phyloP scores from a whole-genome alignment of 1,140 invertebrate genomes.

The Apis dorsata region DNA sequence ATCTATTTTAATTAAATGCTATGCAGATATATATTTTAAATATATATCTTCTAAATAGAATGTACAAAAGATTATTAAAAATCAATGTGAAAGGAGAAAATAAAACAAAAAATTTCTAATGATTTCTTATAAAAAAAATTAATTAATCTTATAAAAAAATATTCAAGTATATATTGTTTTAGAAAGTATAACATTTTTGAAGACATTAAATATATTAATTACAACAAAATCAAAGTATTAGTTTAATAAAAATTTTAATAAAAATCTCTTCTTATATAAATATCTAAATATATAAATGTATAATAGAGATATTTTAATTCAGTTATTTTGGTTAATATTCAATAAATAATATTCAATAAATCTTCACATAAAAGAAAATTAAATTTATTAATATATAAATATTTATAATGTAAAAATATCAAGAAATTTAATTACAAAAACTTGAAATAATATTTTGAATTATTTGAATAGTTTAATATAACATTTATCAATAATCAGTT shows the following conservation, averaged over 20 bases:
- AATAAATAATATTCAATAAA: not conserved
- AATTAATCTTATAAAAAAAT: not conserved
- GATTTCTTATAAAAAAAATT: constrained; percentile 10
- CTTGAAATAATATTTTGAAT: not conserved
- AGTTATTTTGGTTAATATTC: not conserved
- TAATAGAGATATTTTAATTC: too few species aligned
- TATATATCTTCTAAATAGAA: constrained; percentile 26
- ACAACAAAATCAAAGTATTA: not conserved
- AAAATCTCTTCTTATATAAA: not conserved
- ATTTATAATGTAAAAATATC: not conserved
- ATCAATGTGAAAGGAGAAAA: constrained; percentile 35
- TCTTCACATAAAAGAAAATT: not conserved
- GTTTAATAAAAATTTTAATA: not conserved
- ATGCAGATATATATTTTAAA: constrained; percentile 46
- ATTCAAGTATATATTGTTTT: not conserved
- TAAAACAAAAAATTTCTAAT: constrained; percentile 28
- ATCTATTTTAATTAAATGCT: constrained; percentile 73
- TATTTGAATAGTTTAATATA: not conserved
- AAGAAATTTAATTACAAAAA: not conserved
- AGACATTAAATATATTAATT: not conserved
- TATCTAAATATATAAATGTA: not conserved
- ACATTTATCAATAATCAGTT: not conserved
- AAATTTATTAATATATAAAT: not conserved
- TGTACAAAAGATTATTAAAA: constrained; percentile 47
- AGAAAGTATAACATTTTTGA: not conserved